These are phyloP conservation scores for Amiota communis DNA, from an alignment of 2,888 invertebrate genomes.

Conservation along the genomic window DNA sequence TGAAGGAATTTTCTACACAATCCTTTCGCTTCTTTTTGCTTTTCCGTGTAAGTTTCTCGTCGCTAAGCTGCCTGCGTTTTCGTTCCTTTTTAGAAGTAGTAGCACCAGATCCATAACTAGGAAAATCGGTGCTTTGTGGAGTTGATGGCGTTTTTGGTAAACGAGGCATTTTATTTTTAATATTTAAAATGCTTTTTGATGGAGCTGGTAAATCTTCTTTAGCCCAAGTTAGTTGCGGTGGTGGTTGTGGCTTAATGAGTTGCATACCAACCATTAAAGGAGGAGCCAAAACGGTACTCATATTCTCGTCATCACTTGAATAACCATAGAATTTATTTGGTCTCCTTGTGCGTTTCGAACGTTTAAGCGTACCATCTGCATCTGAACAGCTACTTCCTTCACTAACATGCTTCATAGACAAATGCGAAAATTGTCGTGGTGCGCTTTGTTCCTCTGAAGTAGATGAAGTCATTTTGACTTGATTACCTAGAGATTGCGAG, in stretches of 20 bases:
- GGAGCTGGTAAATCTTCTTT: slow-evolving; percentile 81
- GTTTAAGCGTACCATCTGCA: slow-evolving; percentile 77
- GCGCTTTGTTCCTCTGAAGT: slow-evolving; percentile 53
- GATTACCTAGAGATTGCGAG: not conserved
- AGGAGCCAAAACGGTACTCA: slow-evolving; percentile 62
- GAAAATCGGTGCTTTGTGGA: not conserved
- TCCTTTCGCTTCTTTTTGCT: slow-evolving; percentile 58
- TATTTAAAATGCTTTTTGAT: slow-evolving; percentile 63
- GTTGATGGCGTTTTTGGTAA: slow-evolving; percentile 48
- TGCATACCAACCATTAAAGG: slow-evolving; percentile 67
- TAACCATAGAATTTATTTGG: slow-evolving; percentile 92
- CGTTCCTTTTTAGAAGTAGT: slow-evolving; percentile 49
- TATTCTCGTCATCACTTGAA: slow-evolving; percentile 87
- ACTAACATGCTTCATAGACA: slow-evolving; percentile 55
- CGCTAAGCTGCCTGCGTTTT: slow-evolving; percentile 39
- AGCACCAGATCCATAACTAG: slow-evolving; percentile 6
- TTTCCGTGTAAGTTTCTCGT: slow-evolving; percentile 32
- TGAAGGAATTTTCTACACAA: slow-evolving; percentile 23
- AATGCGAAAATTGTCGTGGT: slow-evolving; percentile 40
- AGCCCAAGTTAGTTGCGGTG: slow-evolving; percentile 82
- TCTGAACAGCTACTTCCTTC: slow-evolving; percentile 75
- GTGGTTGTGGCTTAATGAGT: slow-evolving; percentile 75
- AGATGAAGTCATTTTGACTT: not conserved
- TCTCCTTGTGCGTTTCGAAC: slow-evolving; percentile 86
- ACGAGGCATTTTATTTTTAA: slow-evolving; percentile 51